A percentile compares a stretch with the other conserved stretches of the same genome.
phyloP scores from a whole-genome alignment of 2,797 vertebrate genomes.

The Cirrhinus mrigala region DNA sequence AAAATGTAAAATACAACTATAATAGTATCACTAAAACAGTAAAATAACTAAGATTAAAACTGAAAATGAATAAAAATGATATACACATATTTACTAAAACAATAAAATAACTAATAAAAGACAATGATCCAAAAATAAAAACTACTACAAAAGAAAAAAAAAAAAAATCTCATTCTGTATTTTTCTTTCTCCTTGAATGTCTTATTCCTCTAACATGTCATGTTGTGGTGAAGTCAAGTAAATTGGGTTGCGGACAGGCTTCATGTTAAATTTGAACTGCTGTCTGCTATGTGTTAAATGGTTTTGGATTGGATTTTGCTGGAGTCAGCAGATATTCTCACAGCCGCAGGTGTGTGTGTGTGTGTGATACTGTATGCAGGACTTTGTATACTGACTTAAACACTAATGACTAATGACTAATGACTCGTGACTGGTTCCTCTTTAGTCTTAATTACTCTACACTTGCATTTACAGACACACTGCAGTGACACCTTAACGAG shows the following conservation, averaged over 20 bases:
- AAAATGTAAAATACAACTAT: neutral
- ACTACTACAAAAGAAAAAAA: too few relatives aligned
- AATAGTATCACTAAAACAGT: neutral
- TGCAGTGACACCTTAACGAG: constrained; percentile 67
- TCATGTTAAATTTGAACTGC: neutral
- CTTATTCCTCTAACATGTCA: neutral
- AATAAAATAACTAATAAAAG: too few relatives aligned
- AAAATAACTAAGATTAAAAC: too few relatives aligned
- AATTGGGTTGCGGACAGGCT: neutral
- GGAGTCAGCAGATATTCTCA: constrained; percentile 47
- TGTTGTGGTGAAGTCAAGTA: neutral
- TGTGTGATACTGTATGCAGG: neutral
- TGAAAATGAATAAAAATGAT: too few relatives aligned
- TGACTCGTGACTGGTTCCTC: constrained; percentile 24
- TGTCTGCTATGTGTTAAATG: constrained; percentile 24
- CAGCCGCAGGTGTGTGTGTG: constrained; percentile 58
- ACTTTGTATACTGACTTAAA: constrained; percentile 11
- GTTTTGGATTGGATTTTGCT: constrained; percentile 3
- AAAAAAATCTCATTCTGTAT: too few relatives aligned
- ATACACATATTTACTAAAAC: too few relatives aligned
- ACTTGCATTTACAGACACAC: constrained; percentile 17
- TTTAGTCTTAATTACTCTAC: constrained; percentile 28
- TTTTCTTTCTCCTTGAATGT: neutral
- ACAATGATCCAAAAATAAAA: too few relatives aligned
- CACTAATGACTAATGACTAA: constrained; percentile 13